Evolutionary conservation across 2,797 vertebrate genomes (phyloP).

Genomic region (Phoxinus dragarum): DNA sequence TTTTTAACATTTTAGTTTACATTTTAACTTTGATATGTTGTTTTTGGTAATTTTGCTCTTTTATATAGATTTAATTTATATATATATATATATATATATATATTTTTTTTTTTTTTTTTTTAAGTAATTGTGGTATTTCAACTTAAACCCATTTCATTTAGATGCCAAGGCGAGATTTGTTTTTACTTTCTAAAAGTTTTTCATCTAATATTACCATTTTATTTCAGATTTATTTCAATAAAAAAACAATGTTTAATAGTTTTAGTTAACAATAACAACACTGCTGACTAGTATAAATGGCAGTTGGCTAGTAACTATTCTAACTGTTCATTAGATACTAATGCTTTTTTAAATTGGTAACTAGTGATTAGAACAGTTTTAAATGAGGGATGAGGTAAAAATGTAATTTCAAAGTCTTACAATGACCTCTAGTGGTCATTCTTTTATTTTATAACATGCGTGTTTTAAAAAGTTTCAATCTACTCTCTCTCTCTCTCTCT

Average conservation of each 20-base stretch:
- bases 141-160: neutral
- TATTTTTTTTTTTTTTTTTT: no score
- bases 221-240: neutral
- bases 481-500: neutral
- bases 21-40: neutral
- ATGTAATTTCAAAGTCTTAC: neutral
- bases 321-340: neutral
- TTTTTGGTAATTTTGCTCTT: neutral
- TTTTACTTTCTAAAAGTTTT: neutral
- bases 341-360: neutral
- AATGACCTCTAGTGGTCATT: constrained; percentile 31
- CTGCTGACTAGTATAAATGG: neutral
- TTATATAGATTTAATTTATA: neutral
- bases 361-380: neutral
- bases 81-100: no score
- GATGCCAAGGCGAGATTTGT: neutral
- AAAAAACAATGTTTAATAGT: neutral
- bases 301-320: neutral
- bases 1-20: neutral
- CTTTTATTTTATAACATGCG: neutral
- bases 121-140: neutral
- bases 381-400: neutral
- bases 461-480: neutral
- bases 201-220: neutral
- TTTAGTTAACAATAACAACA: neutral